Conservation (phyloP, 2,113 vertebrate species). For the Vidua chalybeata region DNA sequence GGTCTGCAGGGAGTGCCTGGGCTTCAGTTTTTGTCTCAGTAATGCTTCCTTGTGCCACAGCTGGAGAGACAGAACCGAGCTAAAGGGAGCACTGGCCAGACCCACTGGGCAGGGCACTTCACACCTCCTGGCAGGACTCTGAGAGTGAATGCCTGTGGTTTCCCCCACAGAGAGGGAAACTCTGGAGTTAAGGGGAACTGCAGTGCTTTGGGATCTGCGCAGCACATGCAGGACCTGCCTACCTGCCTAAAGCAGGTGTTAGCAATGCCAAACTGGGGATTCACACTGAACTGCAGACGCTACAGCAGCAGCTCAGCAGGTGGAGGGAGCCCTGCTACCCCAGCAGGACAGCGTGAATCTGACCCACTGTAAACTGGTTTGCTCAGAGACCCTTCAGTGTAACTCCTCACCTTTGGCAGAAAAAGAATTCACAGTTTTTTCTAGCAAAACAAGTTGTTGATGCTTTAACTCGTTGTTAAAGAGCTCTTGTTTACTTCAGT, state of each 20-base stretch:
- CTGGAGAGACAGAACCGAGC: background rate
- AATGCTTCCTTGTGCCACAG: background rate
- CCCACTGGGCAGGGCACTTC: background rate
- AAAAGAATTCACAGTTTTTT: background rate
- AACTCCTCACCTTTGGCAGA: background rate
- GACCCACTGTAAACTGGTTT: background rate
- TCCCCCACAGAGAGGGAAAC: background rate
- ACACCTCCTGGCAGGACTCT: background rate
- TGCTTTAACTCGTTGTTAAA: background rate
- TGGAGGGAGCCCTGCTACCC: background rate
- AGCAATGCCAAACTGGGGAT: background rate
- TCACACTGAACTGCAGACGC: accelerated
- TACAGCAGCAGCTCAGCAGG: background rate
- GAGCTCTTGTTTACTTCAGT: background rate
- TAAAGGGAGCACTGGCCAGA: background rate
- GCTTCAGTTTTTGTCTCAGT: background rate
- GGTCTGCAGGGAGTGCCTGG: background rate
- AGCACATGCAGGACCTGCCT: background rate
- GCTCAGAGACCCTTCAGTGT: background rate
- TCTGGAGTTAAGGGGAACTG: background rate
- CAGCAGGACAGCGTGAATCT: background rate
- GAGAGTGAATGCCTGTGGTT: background rate
- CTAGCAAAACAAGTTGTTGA: background rate
- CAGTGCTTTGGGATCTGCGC: background rate
- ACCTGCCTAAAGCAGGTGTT: accelerated